phyloP scores from a whole-genome alignment of 2,113 vertebrate genomes.

The Fregata magnificens region DNA sequence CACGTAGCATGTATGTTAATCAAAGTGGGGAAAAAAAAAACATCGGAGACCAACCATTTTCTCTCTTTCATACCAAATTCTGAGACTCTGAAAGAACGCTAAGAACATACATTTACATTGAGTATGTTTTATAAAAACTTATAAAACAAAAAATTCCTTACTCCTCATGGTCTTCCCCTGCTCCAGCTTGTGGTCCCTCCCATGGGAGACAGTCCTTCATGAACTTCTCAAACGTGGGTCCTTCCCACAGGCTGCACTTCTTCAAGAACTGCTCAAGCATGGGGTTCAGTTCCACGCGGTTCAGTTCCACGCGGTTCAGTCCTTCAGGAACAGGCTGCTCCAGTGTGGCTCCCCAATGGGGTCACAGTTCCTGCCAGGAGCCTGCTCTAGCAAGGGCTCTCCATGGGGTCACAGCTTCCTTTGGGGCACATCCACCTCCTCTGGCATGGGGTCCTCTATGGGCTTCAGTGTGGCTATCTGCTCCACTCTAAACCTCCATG shows the following conservation, averaged over 20 bases:
- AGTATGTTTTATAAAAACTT: neutral
- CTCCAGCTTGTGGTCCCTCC: neutral
- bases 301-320: no score
- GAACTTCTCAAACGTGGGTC: neutral
- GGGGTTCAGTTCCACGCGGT: no score
- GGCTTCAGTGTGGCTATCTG: neutral
- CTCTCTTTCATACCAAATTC: neutral
- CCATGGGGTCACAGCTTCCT: neutral
- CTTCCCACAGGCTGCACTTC: neutral
- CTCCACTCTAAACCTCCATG: fast-evolving
- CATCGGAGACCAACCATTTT: neutral
- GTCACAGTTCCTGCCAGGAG: neutral
- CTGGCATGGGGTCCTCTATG: fast-evolving
- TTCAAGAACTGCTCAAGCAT: neutral
- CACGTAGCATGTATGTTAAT: neutral
- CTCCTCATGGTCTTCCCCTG: neutral
- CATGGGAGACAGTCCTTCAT: neutral
- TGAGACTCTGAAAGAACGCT: neutral
- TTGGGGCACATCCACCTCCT: neutral
- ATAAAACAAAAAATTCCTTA: neutral
- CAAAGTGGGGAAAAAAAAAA: neutral
- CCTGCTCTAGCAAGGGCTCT: neutral
- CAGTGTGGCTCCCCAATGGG: fast-evolving
- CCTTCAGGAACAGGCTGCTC: neutral
- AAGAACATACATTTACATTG: neutral